Percentiles rank a stretch among this genome's conserved stretches.
Conservation (phyloP, 2,888 invertebrate genomes). For the Amphipyra tragopoginis region DNA sequence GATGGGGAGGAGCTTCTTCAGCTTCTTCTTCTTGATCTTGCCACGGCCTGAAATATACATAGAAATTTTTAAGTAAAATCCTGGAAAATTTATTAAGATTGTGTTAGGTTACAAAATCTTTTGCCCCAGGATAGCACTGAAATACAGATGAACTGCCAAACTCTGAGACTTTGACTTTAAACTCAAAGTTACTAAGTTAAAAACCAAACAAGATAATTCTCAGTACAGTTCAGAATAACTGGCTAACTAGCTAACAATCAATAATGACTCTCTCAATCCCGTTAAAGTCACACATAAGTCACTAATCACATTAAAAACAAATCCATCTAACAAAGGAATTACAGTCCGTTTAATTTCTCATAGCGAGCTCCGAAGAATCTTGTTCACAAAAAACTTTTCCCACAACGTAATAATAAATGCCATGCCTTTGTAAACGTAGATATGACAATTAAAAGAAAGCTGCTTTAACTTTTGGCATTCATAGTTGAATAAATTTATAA, state of each 20-base stretch:
- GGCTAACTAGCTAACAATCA: conserved; percentile 19
- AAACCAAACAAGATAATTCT: not conserved
- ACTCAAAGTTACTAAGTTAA: not conserved
- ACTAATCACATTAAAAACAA: conserved; percentile 47
- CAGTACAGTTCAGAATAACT: conserved; percentile 2
- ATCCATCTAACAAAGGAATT: conserved; percentile 43
- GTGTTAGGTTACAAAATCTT: too few species aligned
- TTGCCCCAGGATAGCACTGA: too few species aligned
- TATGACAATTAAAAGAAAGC: conserved; percentile 60
- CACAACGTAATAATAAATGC: conserved; percentile 32
- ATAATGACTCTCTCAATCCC: conserved; percentile 36
- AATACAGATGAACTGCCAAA: too few species aligned
- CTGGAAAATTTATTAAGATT: too few species aligned
- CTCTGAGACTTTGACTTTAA: too few species aligned
- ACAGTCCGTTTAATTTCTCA: conserved; percentile 49
- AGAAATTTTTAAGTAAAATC: conserved; percentile 4
- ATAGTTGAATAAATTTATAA: conserved; percentile 52
- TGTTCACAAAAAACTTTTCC: conserved; percentile 53
- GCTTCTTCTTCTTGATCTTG: conserved; percentile 95
- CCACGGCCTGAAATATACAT: conserved; percentile 90
- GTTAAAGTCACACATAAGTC: conserved; percentile 49
- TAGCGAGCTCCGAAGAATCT: conserved; percentile 45
- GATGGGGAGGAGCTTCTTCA: conserved; percentile 94
- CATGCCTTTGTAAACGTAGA: conserved; percentile 49
- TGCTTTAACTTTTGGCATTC: conserved; percentile 51